phyloP scores from a whole-genome alignment of 2,797 vertebrate genomes.

The Moxostoma hubbsi region DNA sequence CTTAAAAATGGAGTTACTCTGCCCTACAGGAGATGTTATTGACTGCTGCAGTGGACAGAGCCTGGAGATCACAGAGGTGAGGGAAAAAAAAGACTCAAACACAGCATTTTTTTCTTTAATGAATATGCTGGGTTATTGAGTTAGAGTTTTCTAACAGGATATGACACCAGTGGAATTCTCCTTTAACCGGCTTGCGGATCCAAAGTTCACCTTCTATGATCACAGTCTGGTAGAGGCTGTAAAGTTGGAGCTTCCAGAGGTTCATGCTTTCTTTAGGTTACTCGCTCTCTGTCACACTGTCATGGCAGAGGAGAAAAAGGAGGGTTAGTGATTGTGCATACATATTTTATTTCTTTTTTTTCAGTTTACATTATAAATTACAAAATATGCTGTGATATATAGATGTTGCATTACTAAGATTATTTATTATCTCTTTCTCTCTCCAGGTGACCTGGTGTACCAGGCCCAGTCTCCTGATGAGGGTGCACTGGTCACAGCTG shows the following conservation, averaged over 20 bases:
- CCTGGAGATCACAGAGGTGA: slow-evolving; percentile 83
- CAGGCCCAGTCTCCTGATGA: slow-evolving; percentile 97
- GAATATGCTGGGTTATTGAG: neutral
- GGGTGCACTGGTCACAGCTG: slow-evolving; percentile 91
- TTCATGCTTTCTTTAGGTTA: slow-evolving; percentile 88
- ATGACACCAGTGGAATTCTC: slow-evolving; percentile 88
- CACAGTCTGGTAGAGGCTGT: slow-evolving; percentile 86
- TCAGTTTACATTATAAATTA: too few relatives aligned
- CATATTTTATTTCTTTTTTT: too few relatives aligned
- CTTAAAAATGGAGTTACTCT: slow-evolving; percentile 44
- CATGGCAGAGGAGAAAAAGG: slow-evolving; percentile 91
- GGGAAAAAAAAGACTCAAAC: slow-evolving; percentile 37
- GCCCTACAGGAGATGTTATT: slow-evolving; percentile 79
- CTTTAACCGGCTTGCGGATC: slow-evolving; percentile 87
- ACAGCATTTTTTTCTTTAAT: neutral
- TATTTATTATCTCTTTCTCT: neutral
- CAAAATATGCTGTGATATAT: too few relatives aligned
- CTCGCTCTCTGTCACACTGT: slow-evolving; percentile 94
- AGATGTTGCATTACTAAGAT: too few relatives aligned
- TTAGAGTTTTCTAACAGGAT: slow-evolving; percentile 69
- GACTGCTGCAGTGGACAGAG: slow-evolving; percentile 76
- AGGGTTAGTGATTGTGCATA: slow-evolving; percentile 43
- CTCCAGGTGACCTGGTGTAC: slow-evolving; percentile 85
- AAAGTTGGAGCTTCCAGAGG: slow-evolving; percentile 76
- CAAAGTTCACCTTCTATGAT: slow-evolving; percentile 89